phyloP scores from a whole-genome alignment of 2,888 invertebrate genomes.

The Tromatobia lineatoria region DNA sequence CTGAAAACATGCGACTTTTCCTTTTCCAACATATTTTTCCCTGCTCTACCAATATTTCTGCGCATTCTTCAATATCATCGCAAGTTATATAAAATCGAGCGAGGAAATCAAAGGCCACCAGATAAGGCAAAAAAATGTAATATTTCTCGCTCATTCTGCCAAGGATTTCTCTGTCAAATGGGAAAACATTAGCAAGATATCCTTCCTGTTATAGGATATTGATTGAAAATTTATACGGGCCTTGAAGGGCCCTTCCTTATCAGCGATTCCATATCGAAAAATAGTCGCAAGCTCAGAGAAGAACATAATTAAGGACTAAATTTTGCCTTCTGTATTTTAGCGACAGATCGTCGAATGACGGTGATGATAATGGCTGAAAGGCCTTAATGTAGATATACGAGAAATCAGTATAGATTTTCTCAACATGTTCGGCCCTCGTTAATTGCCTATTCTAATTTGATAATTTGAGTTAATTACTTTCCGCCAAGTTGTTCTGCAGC shows the following conservation, averaged over 20 bases:
- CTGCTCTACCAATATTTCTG: no score
- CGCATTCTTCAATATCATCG: no score
- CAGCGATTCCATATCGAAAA: not conserved
- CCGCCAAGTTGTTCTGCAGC: slow-evolving; percentile 61
- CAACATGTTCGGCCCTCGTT: slow-evolving; percentile 52
- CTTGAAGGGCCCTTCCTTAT: not conserved
- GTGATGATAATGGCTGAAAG: not conserved
- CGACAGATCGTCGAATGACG: not conserved
- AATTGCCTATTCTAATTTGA: slow-evolving; percentile 71
- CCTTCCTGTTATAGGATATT: not conserved
- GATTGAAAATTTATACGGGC: not conserved
- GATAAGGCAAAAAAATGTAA: no score
- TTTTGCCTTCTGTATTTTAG: not conserved
- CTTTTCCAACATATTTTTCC: no score
- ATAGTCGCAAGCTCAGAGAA: not conserved
- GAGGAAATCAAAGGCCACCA: no score
- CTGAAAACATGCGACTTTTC: no score
- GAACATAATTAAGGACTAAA: not conserved
- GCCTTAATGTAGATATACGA: slow-evolving; percentile 1
- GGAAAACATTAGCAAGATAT: not conserved
- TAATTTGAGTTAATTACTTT: slow-evolving; percentile 78
- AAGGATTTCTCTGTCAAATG: no score
- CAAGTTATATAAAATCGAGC: no score
- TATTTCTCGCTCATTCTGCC: no score
- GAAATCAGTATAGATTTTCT: slow-evolving; percentile 55